Evolutionary conservation across 2,113 vertebrate species (phyloP).

Genomic region (Acrocephalus kingi): DNA sequence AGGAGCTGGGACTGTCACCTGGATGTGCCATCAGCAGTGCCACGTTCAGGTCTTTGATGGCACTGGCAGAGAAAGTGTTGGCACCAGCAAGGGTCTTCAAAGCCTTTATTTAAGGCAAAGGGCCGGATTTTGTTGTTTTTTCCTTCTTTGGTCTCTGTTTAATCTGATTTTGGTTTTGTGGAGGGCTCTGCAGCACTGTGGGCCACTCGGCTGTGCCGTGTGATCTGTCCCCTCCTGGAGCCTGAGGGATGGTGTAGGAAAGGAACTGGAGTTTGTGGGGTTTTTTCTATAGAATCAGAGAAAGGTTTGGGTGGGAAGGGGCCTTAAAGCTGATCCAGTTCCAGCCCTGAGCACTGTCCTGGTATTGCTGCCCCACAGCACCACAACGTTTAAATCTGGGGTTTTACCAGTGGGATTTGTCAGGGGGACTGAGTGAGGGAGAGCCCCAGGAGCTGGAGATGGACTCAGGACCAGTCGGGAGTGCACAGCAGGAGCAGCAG

Average conservation of each 20-base stretch:
- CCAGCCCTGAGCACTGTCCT: not conserved
- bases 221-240: not conserved
- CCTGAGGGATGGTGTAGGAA: not conserved
- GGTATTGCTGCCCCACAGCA: fast-evolving
- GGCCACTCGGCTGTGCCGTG: fast-evolving
- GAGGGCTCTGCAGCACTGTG: not conserved
- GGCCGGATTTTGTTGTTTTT: not conserved
- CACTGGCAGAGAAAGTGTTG: not conserved
- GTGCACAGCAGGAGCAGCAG: not conserved
- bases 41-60: not conserved
- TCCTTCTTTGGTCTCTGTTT: not conserved
- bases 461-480: not conserved
- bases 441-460: not conserved
- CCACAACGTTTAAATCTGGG: not conserved
- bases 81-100: not conserved
- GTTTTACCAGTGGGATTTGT: not conserved
- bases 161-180: not conserved
- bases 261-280: fast-evolving
- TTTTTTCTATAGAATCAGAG: not conserved
- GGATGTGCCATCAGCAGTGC: not conserved
- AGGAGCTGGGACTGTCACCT: not conserved
- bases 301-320: not conserved
- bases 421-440: not conserved
- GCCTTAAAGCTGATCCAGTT: too few relatives aligned
- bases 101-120: not conserved